Evolutionary conservation across 2,888 invertebrate species (phyloP), one percentile per base, ranked within the genome.

Genomic region (Drosophila stalkeri): DNA sequence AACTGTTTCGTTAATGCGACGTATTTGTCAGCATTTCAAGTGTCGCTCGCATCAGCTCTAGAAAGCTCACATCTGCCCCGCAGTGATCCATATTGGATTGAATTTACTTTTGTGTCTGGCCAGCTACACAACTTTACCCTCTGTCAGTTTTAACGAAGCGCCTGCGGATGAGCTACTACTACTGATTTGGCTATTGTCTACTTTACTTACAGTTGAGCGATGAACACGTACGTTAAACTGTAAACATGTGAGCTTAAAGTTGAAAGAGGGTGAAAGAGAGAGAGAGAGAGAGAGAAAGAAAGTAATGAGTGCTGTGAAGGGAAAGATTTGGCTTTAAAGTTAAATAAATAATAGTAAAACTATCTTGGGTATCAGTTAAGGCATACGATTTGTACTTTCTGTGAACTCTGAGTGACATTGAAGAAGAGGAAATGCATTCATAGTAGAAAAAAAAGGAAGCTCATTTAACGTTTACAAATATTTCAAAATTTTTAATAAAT

Each of bases 11-110:
- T 88, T 85, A 85, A 88, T 86, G 86, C 88, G 80, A 81, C 81
- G 79, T 86, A 85, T 85, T 85, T 88, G 85, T 88, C 88, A 82
- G 86, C 83, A 71, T 72, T 77, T 83, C 72, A 77, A 83, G 82
- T 78, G 86, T 80, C 84, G 74, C 78, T 56, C 60, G 46, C 66
- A 60, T 47, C 60, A 47, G 11, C 47, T 31, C n/a, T n/a, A 5
- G 27, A 16, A 31, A 31, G 27, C 47, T 31, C 16, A 16, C 27
- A 27, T 8, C 33, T 37, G 54, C 39, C 55, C 70, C 44, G 41
- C 52, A 37, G 37, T 56, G 70, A 51, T 57, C 47, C 64, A 57
- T 60, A 74, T 64, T 39, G 75, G 75, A 77, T 79, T 75, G 71
- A 72, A 67, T 75, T 67, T 23, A 75, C 77, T 78, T 78, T 70